Conservation (phyloP, 2,888 invertebrate species). For the Incurvaria masculella region DNA sequence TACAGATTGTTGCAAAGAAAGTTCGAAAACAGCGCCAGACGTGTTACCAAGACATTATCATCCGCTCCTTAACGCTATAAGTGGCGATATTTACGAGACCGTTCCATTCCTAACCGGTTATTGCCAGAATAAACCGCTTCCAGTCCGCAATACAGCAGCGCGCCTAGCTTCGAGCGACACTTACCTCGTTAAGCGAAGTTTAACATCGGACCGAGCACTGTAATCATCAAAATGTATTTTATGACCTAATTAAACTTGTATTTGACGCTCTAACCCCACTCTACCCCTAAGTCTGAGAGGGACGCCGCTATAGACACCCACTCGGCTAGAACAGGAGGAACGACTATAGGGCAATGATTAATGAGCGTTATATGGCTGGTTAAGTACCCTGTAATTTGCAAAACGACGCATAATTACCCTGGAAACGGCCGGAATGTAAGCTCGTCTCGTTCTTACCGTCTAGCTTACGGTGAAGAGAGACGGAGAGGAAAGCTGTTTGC, state of each 20-base stretch:
- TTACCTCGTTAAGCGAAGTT: not conserved
- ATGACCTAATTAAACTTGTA: conserved; percentile 56
- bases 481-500: conserved; percentile 5
- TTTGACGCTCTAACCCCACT: conserved; percentile 25
- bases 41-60: not conserved
- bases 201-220: conserved; percentile 1
- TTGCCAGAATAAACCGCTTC: not conserved
- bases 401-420: conserved; percentile 68
- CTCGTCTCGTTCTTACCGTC: conserved; percentile 33
- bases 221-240: conserved; percentile 55
- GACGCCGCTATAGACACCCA: conserved; percentile 11
- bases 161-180: not conserved
- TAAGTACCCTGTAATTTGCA: conserved; percentile 77
- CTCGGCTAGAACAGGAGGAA: conserved; percentile 30
- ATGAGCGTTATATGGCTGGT: conserved; percentile 65
- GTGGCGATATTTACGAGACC: not conserved
- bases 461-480: conserved; percentile 27
- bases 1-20: no score
- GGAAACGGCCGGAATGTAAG: conserved; percentile 25
- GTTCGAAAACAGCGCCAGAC: not conserved
- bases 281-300: conserved; percentile 25
- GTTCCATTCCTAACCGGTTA: not conserved
- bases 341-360: conserved; percentile 52
- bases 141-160: not conserved
- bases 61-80: not conserved